Evolutionary conservation across 1,140 invertebrate species (phyloP), one percentile per base, ranked within the genome.

Genomic region (Drosophila albomicans): DNA sequence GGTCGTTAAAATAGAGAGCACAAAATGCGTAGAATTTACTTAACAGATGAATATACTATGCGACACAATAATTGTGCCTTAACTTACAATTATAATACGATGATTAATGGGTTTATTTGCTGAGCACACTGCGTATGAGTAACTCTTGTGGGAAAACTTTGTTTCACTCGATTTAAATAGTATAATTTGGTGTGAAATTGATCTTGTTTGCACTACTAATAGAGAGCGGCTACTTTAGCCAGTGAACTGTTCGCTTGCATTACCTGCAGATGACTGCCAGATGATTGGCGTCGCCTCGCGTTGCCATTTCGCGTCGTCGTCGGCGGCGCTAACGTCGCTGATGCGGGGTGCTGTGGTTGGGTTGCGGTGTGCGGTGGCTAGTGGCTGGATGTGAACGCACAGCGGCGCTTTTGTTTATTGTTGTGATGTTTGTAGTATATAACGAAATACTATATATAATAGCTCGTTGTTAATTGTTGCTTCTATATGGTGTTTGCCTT

Each of bases 221-320:
- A 8, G 64, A 20, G 20, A 82, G 65, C 64, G 35, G 35, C 52
- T 57, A 64, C 20, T 25, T 48, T 62, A 49, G 59, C 35, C 63
- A 32, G 51, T 54, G 82, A 89, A 87, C 86, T 86, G 79, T 57
- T 90, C 86, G 61, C 79, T 79, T 86, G 82, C 64, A 88, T 92
- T 92, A 92, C 91, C 91, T 91, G 84, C 73, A 82, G 91, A 92
- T 91, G 81, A 91, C 90, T 92, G 90, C 79, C 82, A 90, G 91
- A 67, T 68, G 71, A 52, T 67, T 76, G 78, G 62, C 65, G 80
- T n/a, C 69, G 68, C 66, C 57, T 48, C 66, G 66, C 59, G 48
- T 70, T 65, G 69, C 87, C 86, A 86, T 89, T 86, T 90, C 45
- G 77, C 25, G 54, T 59, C 62, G 61, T 28, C 25, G 63, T 25